Evolutionary conservation across 2,797 vertebrate species (phyloP), one percentile per base, ranked within the genome.

Genomic region (Notamacropus eugenii): DNA sequence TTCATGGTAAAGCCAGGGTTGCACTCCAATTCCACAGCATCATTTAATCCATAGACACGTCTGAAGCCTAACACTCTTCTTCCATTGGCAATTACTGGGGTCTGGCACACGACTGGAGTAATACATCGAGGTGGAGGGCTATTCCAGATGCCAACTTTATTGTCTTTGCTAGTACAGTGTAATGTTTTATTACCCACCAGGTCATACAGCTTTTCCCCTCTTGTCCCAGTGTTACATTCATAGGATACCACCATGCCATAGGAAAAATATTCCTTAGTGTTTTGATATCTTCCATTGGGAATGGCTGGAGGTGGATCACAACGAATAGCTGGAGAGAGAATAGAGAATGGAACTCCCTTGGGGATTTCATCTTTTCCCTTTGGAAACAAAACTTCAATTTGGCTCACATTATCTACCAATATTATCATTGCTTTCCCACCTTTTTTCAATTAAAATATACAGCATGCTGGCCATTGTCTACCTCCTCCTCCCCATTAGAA

Each of bases 61-160:
- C 55, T 97, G 57, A 94, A 97, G 96, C 97, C 0, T 3, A 57
- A 95, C 93, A 97, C 91, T 3, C 97, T 40, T 62, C 0, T 74
- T 93, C 98, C 98, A 0, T 98, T 97, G 94, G 13, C 96, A 96
- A 98, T 54, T 67, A 9, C n/a, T 0, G 97, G 98, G 57, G 94
- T 0, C 0, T 97, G 97, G 67, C 98, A 98, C 8, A 55, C 97
- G 16, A 92, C 96, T 90, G 40, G 4, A 58, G 57, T 6, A 92
- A 98, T 91, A 0, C 98, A 98, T 0, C 3, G 91, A 0, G 98
- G 98, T 0, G 96, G 95, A 13, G 95, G 95, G 0, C 96, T 92
- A 29, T 98, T 98, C 98, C 98, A 99, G 52, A 95, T 93, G 9
- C 98, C 98, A 90, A 93, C 90, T 94, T 8, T 54, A 95, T 95